These are phyloP conservation scores for Chymomyza costata DNA, from an alignment of 1,140 invertebrate species.

Conservation along the genomic window DNA sequence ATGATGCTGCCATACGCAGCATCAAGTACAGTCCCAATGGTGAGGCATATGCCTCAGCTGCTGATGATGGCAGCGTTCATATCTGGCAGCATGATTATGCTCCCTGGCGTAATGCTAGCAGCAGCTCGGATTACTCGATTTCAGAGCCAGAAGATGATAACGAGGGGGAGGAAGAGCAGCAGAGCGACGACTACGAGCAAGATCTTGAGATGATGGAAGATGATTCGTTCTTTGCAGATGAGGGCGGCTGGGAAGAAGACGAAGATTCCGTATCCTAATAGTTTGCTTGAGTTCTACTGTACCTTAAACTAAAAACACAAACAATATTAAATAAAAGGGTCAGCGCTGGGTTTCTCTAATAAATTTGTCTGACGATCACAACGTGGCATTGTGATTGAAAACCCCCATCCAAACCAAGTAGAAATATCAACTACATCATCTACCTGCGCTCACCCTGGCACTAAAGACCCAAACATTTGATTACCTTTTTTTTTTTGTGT, in stretches of 20 bases:
- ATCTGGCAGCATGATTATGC: slow-evolving; percentile 96
- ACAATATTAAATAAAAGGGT: slow-evolving; percentile 37
- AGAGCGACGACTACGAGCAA: neutral
- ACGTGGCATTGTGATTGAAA: slow-evolving; percentile 51
- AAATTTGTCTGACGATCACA: slow-evolving; percentile 46
- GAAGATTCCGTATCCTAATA: neutral
- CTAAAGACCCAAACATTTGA: slow-evolving; percentile 30
- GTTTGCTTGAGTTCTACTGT: slow-evolving; percentile 10
- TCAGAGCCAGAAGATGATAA: neutral
- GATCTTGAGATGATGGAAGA: neutral
- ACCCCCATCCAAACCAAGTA: slow-evolving; percentile 30
- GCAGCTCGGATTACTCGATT: no score
- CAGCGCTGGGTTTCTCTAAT: slow-evolving; percentile 41
- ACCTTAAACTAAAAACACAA: slow-evolving; percentile 13
- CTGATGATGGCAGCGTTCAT: slow-evolving; percentile 94
- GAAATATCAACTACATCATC: no score
- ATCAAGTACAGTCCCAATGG: slow-evolving; percentile 94
- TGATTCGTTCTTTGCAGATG: neutral
- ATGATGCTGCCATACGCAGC: slow-evolving; percentile 95
- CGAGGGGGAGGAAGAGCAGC: neutral
- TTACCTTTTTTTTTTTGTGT: slow-evolving; percentile 7
- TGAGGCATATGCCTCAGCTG: slow-evolving; percentile 95
- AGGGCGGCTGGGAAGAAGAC: neutral
- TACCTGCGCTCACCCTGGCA: slow-evolving; percentile 41
- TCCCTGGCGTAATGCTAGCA: slow-evolving; percentile 80